Evolutionary conservation across 2,888 invertebrate genomes (phyloP).

Genomic region (Drosophila prostipennis): DNA sequence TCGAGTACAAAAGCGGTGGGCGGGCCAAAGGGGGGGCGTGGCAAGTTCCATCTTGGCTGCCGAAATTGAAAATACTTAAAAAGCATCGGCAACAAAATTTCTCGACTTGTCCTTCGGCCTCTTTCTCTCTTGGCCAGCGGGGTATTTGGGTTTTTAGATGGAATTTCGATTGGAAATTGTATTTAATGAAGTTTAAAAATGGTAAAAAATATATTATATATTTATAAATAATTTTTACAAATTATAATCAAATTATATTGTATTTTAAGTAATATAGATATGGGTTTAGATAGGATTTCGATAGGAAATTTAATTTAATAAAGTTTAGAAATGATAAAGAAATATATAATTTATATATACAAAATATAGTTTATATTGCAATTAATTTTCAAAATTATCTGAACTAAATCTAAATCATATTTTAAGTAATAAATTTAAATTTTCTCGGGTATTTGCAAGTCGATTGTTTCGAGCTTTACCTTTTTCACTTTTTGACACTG

Average conservation of each 20-base stretch:
- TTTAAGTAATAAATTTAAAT: background rate
- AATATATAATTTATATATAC: no score
- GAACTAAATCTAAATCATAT: no score
- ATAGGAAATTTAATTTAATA: no score
- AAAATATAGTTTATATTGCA: no score
- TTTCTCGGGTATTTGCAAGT: background rate
- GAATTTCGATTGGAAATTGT: background rate
- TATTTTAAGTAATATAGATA: no score
- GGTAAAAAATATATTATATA: no score
- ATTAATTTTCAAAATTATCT: no score
- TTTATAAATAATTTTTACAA: no score
- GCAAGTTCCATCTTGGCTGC: slow-evolving; percentile 1
- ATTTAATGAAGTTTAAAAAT: background rate
- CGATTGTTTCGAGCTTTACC: background rate
- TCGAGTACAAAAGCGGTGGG: slow-evolving; percentile 21
- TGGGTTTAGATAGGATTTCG: background rate
- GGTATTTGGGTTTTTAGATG: slow-evolving; percentile 10
- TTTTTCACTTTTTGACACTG: background rate
- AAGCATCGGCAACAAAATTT: slow-evolving; percentile 24
- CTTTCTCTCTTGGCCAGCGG: background rate
- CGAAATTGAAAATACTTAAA: slow-evolving; percentile 33
- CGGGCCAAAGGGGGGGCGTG: background rate
- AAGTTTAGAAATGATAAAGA: no score
- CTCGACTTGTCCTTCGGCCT: slow-evolving; percentile 1
- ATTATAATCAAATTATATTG: no score